A percentile compares a stretch with the other conserved stretches of the same genome.
These are phyloP conservation scores for Troides helena DNA, from an alignment of 2,888 invertebrate species.

Conservation along the genomic window DNA sequence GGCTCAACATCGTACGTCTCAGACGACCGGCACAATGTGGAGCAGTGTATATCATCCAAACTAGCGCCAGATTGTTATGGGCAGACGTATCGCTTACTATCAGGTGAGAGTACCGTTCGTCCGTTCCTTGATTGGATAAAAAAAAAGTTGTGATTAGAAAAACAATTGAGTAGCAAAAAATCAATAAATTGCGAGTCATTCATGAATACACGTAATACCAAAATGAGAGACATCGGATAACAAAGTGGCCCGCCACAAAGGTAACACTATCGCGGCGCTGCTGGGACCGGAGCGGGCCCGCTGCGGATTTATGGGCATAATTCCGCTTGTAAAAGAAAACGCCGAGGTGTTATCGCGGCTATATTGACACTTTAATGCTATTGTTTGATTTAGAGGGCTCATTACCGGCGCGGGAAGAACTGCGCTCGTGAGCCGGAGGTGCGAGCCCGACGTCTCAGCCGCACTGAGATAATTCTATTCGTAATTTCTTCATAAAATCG, in stretches of 20 bases:
- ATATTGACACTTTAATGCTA: slow-evolving; percentile 80
- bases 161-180: neutral
- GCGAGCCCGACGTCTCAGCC: slow-evolving; percentile 49
- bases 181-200: slow-evolving; percentile 4
- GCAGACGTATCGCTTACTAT: too few relatives aligned
- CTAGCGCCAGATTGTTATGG: too few relatives aligned
- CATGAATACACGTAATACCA: slow-evolving; percentile 22
- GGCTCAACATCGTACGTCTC: too few relatives aligned
- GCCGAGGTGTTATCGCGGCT: slow-evolving; percentile 74
- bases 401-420: slow-evolving; percentile 71
- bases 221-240: slow-evolving; percentile 32
- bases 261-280: slow-evolving; percentile 41
- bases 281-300: slow-evolving; percentile 54
- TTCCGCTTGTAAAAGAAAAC: slow-evolving; percentile 74
- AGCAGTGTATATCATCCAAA: too few relatives aligned
- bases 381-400: slow-evolving; percentile 80
- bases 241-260: slow-evolving; percentile 32
- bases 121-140: too few relatives aligned
- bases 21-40: too few relatives aligned
- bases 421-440: slow-evolving; percentile 61
- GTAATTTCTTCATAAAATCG: slow-evolving; percentile 52
- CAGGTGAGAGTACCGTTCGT: too few relatives aligned
- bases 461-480: slow-evolving; percentile 45
- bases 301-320: slow-evolving; percentile 73
- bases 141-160: neutral